Conservation (phyloP, 2,113 vertebrate genomes). For the Lepus europaeus region DNA sequence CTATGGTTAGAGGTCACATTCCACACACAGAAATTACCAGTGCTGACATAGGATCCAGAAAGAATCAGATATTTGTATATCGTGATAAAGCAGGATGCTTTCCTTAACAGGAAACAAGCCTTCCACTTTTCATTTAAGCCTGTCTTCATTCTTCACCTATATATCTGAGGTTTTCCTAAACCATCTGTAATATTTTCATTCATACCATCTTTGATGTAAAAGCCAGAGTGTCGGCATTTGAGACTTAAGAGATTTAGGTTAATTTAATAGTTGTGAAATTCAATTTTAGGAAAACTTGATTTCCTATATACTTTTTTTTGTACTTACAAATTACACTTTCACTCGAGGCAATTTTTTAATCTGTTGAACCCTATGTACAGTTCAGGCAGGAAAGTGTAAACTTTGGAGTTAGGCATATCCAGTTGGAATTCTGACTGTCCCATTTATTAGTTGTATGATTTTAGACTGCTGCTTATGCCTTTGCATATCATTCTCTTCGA, state of each 20-base stretch:
- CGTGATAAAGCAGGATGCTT: not conserved
- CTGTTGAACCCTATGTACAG: not conserved
- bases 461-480: not conserved
- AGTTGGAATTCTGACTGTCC: not conserved
- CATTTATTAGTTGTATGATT: not conserved
- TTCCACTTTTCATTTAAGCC: not conserved
- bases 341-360: not conserved
- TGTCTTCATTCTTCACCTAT: not conserved
- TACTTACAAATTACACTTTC: not conserved
- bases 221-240: not conserved
- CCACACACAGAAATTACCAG: not conserved
- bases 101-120: not conserved
- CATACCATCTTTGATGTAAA: not conserved
- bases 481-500: not conserved
- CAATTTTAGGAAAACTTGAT: not conserved
- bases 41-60: not conserved
- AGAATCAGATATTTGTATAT: not conserved
- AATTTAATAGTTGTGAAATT: slow-evolving; percentile 29
- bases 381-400: not conserved
- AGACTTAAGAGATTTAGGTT: not conserved
- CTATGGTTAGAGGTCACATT: not conserved
- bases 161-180: not conserved
- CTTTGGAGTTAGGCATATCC: not conserved
- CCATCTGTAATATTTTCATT: not conserved
- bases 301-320: not conserved